Conservation (phyloP, 2,113 vertebrate genomes). For the Rynchops niger region DNA sequence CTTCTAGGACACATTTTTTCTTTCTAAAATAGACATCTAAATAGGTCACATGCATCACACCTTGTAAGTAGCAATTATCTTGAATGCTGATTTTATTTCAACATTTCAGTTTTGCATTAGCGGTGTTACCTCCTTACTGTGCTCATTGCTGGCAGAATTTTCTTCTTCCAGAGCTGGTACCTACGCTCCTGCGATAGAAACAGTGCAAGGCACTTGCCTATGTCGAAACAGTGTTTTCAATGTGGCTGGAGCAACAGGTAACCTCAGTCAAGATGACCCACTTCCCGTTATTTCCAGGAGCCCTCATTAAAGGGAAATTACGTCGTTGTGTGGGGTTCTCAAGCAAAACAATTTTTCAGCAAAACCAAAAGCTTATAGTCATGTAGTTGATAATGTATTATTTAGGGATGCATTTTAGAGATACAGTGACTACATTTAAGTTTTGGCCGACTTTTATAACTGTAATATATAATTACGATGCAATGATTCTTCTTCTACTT, state of each 20-base stretch:
- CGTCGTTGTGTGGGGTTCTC: fast-evolving
- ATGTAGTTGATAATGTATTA: not conserved
- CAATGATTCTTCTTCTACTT: not conserved
- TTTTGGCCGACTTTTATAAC: not conserved
- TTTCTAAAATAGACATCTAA: slow-evolving; percentile 28
- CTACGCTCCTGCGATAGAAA: not conserved
- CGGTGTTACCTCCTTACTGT: not conserved
- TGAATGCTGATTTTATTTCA: not conserved
- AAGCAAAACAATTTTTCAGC: not conserved
- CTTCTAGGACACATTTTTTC: not conserved
- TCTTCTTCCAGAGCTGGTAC: not conserved
- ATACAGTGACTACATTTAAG: not conserved
- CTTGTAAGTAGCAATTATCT: not conserved
- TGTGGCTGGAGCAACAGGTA: not conserved
- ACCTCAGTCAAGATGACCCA: not conserved
- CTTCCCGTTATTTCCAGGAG: not conserved
- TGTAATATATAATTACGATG: not conserved
- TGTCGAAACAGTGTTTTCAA: not conserved
- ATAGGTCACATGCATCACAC: slow-evolving; percentile 6
- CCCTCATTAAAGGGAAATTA: not conserved
- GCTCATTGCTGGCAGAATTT: not conserved
- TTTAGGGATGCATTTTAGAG: not conserved
- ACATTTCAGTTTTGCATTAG: not conserved
- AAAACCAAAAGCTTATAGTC: not conserved
- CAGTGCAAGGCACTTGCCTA: not conserved